These are phyloP conservation scores for Tetramorium parvispinum DNA, from an alignment of 1,140 invertebrate genomes.

Conservation along the genomic window DNA sequence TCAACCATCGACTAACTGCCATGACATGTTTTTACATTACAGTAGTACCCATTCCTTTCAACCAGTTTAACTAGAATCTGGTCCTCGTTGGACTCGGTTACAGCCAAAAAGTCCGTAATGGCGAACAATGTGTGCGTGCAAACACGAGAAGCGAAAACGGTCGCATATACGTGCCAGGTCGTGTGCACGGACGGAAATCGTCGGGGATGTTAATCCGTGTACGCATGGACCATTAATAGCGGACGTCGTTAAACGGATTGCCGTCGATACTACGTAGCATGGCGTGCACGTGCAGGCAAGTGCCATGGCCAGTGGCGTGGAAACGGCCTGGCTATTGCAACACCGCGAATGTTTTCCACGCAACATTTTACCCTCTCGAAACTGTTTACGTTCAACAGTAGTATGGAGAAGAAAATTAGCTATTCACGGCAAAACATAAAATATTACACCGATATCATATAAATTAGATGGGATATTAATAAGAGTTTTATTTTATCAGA, in stretches of 20 bases:
- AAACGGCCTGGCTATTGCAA: slow-evolving; percentile 50
- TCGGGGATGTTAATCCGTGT: slow-evolving; percentile 70
- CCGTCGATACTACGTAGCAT: slow-evolving; percentile 64
- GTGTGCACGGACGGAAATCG: slow-evolving; percentile 4
- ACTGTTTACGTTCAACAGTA: slow-evolving; percentile 19
- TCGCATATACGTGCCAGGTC: slow-evolving; percentile 4
- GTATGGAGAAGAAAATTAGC: slow-evolving; percentile 15
- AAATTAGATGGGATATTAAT: neutral
- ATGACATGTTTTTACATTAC: neutral
- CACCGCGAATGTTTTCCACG: slow-evolving; percentile 34
- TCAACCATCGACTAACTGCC: neutral
- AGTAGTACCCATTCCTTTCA: neutral
- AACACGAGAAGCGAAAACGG: slow-evolving; percentile 31
- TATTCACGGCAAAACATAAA: slow-evolving; percentile 1
- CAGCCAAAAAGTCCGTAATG: slow-evolving; percentile 60
- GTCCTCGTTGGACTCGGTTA: slow-evolving; percentile 38
- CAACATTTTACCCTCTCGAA: neutral
- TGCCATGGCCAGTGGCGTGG: slow-evolving; percentile 65
- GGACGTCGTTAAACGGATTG: slow-evolving; percentile 72
- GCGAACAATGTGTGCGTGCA: neutral
- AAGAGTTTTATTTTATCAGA: no score
- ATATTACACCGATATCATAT: neutral
- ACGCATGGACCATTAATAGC: slow-evolving; percentile 72
- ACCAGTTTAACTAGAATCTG: neutral
- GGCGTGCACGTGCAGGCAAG: slow-evolving; percentile 53